Base-by-base conservation (phyloP, 2,113 vertebrate genomes). In the Desmodus rotundus region DNA sequence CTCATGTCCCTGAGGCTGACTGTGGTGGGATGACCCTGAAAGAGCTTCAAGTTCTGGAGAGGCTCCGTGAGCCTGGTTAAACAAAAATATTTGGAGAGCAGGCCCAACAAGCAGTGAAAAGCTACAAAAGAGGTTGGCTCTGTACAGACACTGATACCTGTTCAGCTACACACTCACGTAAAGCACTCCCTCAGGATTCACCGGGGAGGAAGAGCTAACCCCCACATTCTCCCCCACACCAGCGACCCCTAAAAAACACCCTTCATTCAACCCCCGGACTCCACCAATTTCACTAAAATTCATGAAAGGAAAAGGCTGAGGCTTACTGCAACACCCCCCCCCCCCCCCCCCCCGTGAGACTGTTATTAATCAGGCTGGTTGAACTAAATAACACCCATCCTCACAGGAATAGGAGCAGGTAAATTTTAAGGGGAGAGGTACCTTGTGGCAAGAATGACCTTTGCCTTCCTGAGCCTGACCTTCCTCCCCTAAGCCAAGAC, bases 391-490 rank as follows among this genome's bases (percentile, higher is more conserved):
- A 92, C 67, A 72, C 80, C 68, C 93, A 80, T 94, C 81, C 63
- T 82, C n/a, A 20, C 7, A 96, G 93, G 91, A 70, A 93, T 5
- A 68, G 76, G 58, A 73, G 85, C 86, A 92, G 81, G 91, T 97
- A 93, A 67, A 95, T 87, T 94, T 84, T 81, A 84, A 67, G 63
- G 41, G 93, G 97, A 97, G 89, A 88, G 96, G 77, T 84, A 73
- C 90, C 56, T 13, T 19, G 33, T 94, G 82, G 41, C 76, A 94
- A 95, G 95, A 90, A 93, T 1, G 36, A 16, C 31, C 26, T 87
- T 63, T 4, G 52, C 31, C 31, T n/a, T n/a, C 65, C 17, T 22
- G 91, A 96, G 90, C 67, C 43, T 73, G 47, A 95, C 95, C 94
- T 52, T n/a, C 24, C 9, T 16, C 47, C n/a, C n/a, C 84, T 80